Percentiles rank a stretch among this genome's conserved stretches.
These are phyloP conservation scores for Lymantria monacha DNA, from an alignment of 2,888 invertebrate species.

Conservation along the genomic window DNA sequence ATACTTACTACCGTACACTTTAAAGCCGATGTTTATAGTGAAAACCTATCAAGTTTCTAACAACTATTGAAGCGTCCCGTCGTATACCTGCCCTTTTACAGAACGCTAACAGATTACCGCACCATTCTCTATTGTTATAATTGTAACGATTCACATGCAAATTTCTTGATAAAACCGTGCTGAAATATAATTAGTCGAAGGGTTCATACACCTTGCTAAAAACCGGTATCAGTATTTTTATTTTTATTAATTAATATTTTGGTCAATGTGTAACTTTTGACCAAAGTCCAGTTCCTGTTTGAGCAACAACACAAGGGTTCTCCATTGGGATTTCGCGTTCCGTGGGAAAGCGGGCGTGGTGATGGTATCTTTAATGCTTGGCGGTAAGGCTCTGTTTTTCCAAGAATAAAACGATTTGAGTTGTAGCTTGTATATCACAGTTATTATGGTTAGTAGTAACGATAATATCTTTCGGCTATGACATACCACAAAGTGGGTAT, in stretches of 20 bases:
- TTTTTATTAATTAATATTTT: conserved; percentile 78
- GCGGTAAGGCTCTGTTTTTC: conserved; percentile 69
- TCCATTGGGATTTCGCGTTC: conserved; percentile 50
- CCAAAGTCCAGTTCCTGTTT: conserved; percentile 58
- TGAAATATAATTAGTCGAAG: conserved; percentile 76
- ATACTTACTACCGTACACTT: conserved; percentile 52
- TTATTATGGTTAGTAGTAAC: conserved; percentile 77
- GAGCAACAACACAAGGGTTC: background rate
- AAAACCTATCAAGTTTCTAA: conserved; percentile 75
- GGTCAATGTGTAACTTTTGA: conserved; percentile 61
- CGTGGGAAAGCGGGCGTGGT: conserved; percentile 67
- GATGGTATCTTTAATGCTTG: conserved; percentile 75
- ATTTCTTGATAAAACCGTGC: conserved; percentile 75
- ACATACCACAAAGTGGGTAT: conserved; percentile 61
- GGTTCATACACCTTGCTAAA: conserved; percentile 62
- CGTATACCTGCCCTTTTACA: conserved; percentile 30
- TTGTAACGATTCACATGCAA: conserved; percentile 74
- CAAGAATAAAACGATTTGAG: conserved; percentile 74
- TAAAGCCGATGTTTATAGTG: conserved; percentile 67
- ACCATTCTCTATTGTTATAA: conserved; percentile 63
- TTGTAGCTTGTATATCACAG: conserved; percentile 75
- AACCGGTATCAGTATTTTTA: conserved; percentile 67
- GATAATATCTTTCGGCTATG: conserved; percentile 75
- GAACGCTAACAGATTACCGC: conserved; percentile 54
- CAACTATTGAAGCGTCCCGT: conserved; percentile 51